Evolutionary conservation across 2,888 invertebrate genomes (phyloP), one percentile per base, ranked within the genome.

Genomic region (Tiliacea aurago): DNA sequence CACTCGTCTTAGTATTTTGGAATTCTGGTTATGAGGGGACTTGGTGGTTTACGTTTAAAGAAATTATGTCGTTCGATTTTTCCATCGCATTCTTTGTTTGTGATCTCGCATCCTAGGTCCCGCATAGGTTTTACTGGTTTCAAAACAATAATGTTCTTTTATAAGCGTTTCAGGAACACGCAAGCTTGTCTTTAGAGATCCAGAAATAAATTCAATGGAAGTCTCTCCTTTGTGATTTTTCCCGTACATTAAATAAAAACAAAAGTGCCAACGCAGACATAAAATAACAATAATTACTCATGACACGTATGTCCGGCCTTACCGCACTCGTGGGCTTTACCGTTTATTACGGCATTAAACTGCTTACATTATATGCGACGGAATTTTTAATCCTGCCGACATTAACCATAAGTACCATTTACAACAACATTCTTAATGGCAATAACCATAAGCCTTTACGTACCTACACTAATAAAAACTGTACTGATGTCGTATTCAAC

Each of bases 311-410:
- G 81, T 81, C 74, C 74, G 55, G 64, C 61, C 63, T 78, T 71
- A 86, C 70, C 81, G 72, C 81, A 84, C 64, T 76, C 76, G 70
- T 59, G 68, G 58, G 68, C 37, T 62, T 61, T 55, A 70, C 75
- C 75, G 80, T 75, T 81, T 77, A 84, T 84, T 81, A 73, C 87
- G 84, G 82, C 86, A 89, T 90, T 90, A 89, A 86, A 86, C 84
- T 76, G 80, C 79, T 81, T 76, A 80, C 71, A 71, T 81, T 75
- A 59, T 68, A 80, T 61, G 76, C 80, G 64, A 78, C 67, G 75
- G 78, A 71, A 69, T 80, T 84, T 80, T 84, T 70, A 84, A 82
- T 84, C 72, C 76, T 62, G 67, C 58, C 66, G 11, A 65, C 72
- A 70, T 81, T 70, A 69, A 73, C 73, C 82, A 70, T 65, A 73